A percentile compares a stretch with the other conserved stretches of the same genome.
Evolutionary conservation across 2,797 vertebrate species (phyloP).

Genomic region (Epinephelus coioides): DNA sequence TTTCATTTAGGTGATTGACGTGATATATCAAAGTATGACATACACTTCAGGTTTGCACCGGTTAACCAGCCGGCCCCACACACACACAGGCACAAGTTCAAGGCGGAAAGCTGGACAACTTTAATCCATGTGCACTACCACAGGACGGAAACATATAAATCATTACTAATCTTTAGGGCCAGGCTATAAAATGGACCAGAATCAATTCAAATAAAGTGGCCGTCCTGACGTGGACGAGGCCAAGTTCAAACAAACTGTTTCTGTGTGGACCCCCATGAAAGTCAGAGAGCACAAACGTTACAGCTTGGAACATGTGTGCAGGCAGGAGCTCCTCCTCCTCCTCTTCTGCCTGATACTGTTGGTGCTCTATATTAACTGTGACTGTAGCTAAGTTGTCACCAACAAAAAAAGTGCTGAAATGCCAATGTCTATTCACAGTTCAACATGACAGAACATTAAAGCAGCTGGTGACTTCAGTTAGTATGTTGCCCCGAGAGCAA

Average conservation of each 20-base stretch:
- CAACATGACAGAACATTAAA: background rate
- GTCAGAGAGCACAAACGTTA: constrained; percentile 18
- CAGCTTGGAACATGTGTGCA: constrained; percentile 18
- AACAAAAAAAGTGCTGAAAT: background rate
- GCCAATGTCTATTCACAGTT: background rate
- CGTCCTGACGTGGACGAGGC: constrained; percentile 89
- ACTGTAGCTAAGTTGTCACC: too few species aligned
- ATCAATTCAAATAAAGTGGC: constrained; percentile 93
- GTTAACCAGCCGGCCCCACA: constrained; percentile 27
- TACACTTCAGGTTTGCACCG: constrained; percentile 22
- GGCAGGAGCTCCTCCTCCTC: constrained; percentile 49
- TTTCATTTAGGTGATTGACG: constrained; percentile 52
- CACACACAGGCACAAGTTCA: constrained; percentile 55
- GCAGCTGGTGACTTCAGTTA: background rate
- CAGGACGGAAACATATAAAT: constrained; percentile 94
- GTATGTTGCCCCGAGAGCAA: background rate
- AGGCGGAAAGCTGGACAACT: constrained; percentile 87
- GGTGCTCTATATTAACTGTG: background rate
- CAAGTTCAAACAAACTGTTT: constrained; percentile 91
- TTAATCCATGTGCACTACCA: constrained; percentile 92
- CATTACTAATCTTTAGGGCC: constrained; percentile 93
- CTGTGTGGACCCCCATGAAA: constrained; percentile 56
- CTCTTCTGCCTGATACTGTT: constrained; percentile 77
- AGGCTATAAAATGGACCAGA: constrained; percentile 92
- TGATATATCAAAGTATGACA: constrained; percentile 42